Conservation (phyloP, 2,113 vertebrate species). For the Panthera leo region DNA sequence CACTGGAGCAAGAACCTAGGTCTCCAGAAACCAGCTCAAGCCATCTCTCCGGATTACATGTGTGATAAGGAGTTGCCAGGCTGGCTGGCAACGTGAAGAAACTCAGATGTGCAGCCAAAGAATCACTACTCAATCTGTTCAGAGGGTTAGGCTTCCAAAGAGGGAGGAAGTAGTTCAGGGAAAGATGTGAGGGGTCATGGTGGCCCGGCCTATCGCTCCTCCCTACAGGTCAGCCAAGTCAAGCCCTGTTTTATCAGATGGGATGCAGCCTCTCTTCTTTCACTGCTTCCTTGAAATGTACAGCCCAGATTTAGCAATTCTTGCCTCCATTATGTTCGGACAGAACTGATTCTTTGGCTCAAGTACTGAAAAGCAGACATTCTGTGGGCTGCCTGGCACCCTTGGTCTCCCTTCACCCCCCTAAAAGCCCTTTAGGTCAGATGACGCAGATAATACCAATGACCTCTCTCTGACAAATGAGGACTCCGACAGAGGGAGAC, state of each 20-base stretch:
- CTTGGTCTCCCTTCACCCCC: background rate
- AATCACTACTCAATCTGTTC: background rate
- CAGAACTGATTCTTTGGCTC: background rate
- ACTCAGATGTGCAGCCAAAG: background rate
- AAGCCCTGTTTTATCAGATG: background rate
- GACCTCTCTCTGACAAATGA: background rate
- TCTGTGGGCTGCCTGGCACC: background rate
- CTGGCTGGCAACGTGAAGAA: background rate
- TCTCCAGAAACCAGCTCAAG: background rate
- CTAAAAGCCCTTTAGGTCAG: background rate
- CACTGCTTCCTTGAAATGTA: conserved; percentile 11
- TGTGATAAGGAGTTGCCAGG: background rate
- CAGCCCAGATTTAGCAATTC: background rate
- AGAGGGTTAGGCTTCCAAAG: background rate
- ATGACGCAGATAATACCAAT: background rate
- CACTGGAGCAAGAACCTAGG: background rate
- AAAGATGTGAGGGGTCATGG: background rate
- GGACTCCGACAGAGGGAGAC: background rate
- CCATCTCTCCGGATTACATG: background rate
- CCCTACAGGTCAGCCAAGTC: background rate
- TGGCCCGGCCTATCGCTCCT: background rate
- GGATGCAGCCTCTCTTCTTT: background rate
- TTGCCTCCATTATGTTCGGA: background rate
- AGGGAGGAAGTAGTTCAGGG: background rate
- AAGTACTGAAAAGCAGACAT: background rate